A percentile compares a stretch with the other conserved stretches of the same genome.
Evolutionary conservation across 2,888 invertebrate genomes (phyloP).

Genomic region (Antheraea yamamai): DNA sequence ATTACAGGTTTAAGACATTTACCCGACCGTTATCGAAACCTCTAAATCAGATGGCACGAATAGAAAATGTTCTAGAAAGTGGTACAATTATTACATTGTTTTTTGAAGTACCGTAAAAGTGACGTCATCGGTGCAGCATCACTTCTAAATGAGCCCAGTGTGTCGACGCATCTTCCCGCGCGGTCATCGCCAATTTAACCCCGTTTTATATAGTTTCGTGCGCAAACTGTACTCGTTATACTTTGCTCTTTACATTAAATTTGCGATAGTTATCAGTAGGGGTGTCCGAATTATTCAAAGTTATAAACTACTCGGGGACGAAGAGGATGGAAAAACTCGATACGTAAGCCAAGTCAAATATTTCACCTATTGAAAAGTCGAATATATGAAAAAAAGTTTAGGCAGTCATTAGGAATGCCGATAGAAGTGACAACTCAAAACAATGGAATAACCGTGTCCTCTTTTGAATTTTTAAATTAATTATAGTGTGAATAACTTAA

Average conservation of each 20-base stretch:
- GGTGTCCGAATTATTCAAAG: too few relatives aligned
- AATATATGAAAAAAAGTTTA: too few relatives aligned
- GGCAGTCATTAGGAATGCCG: too few relatives aligned
- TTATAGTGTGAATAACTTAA: too few relatives aligned
- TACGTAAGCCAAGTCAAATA: too few relatives aligned
- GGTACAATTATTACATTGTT: neutral
- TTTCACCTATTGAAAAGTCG: too few relatives aligned
- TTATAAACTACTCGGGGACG: too few relatives aligned
- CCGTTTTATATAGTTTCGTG: conserved; percentile 31
- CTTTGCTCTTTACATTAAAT: neutral
- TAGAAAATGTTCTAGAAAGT: neutral
- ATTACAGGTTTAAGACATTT: conserved; percentile 9
- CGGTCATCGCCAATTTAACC: conserved; percentile 32
- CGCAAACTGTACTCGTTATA: conserved; percentile 22
- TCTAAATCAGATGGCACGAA: neutral
- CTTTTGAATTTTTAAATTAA: too few relatives aligned
- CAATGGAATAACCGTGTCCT: too few relatives aligned
- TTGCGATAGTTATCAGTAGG: neutral
- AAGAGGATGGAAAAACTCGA: too few relatives aligned
- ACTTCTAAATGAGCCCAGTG: conserved; percentile 22
- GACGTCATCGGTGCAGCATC: conserved; percentile 22
- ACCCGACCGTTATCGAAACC: neutral
- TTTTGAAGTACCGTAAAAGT: neutral
- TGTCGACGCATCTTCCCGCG: conserved; percentile 27
- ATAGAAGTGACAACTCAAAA: too few relatives aligned